Conservation (phyloP, 2,113 vertebrate genomes). For the Hiodon alosoides region DNA sequence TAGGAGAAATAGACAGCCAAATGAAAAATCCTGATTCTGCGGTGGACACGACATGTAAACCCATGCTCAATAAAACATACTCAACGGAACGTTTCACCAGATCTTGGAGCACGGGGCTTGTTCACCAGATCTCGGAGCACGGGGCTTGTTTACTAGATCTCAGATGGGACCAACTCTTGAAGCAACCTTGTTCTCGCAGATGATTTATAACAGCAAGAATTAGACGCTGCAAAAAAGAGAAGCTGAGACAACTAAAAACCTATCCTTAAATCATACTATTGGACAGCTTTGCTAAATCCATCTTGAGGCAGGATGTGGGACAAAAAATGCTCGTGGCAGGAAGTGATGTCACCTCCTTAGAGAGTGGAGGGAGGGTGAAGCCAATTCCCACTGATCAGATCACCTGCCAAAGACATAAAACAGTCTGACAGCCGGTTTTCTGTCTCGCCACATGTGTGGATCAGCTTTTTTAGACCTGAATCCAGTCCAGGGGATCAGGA, state of each 20-base stretch:
- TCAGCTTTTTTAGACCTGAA: too few species aligned
- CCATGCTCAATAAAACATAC: too few species aligned
- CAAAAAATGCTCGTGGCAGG: neutral
- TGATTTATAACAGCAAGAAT: neutral
- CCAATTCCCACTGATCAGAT: neutral
- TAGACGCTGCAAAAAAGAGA: neutral
- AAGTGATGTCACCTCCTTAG: neutral
- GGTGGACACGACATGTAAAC: too few species aligned
- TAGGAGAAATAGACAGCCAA: too few species aligned
- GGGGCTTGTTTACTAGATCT: too few species aligned
- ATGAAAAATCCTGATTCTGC: too few species aligned
- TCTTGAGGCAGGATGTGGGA: constrained; percentile 1
- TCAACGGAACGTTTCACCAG: too few species aligned
- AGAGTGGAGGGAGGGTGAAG: neutral
- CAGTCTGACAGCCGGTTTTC: constrained; percentile 17
- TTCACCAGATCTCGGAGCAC: too few species aligned
- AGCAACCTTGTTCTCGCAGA: neutral
- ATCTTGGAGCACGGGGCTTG: too few species aligned
- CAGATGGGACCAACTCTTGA: neutral
- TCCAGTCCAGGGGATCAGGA: too few species aligned
- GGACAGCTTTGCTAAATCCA: constrained; percentile 9
- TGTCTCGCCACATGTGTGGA: neutral
- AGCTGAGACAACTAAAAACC: neutral
- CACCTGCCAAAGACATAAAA: constrained; percentile 1
- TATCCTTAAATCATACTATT: neutral